phyloP scores from a whole-genome alignment of 2,797 vertebrate species.

The Lacerta agilis region DNA sequence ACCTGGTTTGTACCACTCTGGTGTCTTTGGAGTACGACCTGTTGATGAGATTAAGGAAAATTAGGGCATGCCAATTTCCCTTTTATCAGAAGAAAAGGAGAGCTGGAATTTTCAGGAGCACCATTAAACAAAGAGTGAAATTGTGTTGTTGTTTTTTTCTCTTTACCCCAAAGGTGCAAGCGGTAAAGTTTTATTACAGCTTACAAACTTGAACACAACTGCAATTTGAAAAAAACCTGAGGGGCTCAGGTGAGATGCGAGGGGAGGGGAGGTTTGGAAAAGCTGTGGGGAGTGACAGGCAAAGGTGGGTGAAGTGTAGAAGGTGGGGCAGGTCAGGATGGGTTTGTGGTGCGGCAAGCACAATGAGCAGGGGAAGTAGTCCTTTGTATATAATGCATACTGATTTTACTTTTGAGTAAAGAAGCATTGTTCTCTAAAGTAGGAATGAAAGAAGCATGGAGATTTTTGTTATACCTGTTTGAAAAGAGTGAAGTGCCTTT shows the following conservation, averaged over 20 bases:
- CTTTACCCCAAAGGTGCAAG: not conserved
- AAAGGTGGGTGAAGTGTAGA: too few relatives aligned
- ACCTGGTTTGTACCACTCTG: slow-evolving; percentile 95
- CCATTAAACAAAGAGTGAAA: not conserved
- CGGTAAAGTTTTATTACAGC: not conserved
- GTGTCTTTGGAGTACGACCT: slow-evolving; percentile 86
- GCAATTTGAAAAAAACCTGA: slow-evolving; percentile 11
- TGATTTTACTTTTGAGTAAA: slow-evolving; percentile 20
- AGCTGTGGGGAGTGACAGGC: too few relatives aligned
- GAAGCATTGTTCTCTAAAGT: slow-evolving; percentile 43
- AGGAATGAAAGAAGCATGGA: slow-evolving; percentile 91
- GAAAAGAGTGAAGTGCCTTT: slow-evolving; percentile 80
- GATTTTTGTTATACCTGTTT: slow-evolving; percentile 87
- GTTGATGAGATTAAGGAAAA: slow-evolving; percentile 59
- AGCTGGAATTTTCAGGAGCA: not conserved
- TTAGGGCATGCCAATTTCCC: slow-evolving; percentile 24
- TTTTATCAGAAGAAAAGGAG: not conserved
- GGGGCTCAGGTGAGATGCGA: too few relatives aligned
- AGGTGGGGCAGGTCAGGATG: too few relatives aligned
- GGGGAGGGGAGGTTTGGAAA: too few relatives aligned
- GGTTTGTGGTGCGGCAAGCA: too few relatives aligned
- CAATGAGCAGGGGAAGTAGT: too few relatives aligned
- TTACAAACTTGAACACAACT: not conserved
- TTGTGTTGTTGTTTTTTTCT: not conserved
- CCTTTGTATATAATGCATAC: not conserved